Evolutionary conservation across 2,113 vertebrate genomes (phyloP).

Genomic region (Oryzias woworae): DNA sequence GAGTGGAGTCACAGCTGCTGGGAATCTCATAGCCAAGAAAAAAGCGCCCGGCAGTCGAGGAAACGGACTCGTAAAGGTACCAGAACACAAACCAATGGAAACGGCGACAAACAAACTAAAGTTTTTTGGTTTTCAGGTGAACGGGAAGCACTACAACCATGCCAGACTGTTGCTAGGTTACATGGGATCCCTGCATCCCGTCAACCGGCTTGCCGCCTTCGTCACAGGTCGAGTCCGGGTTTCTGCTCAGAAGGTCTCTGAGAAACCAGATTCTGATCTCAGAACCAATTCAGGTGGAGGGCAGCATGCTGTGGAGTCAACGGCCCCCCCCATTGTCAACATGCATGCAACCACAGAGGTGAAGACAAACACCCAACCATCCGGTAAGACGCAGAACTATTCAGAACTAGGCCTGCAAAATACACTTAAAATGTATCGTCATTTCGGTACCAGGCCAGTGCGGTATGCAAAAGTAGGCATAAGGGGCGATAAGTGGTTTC

Average conservation of each 20-base stretch:
- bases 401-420: too few species aligned
- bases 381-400: too few species aligned
- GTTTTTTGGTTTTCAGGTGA: constrained; percentile 82
- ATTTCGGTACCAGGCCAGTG: too few species aligned
- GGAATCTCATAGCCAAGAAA: constrained; percentile 80
- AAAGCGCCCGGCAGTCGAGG: constrained; percentile 54
- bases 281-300: background rate
- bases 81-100: background rate
- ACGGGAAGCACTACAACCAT: constrained; percentile 88
- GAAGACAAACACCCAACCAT: too few species aligned
- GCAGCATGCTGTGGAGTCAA: background rate
- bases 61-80: constrained; percentile 83
- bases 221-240: constrained; percentile 82
- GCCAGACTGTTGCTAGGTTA: constrained; percentile 90
- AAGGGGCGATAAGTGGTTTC: too few species aligned
- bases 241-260: constrained; percentile 49
- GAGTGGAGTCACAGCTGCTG: constrained; percentile 77
- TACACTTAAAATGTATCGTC: too few species aligned
- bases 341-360: constrained; percentile 12
- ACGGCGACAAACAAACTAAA: background rate
- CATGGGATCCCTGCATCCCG: constrained; percentile 92
- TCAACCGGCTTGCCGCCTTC: constrained; percentile 90
- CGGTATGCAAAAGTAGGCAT: too few species aligned
- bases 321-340: background rate
- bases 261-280: background rate